Conservation (phyloP, 2,797 vertebrate species). For the Gambusia yucatana region DNA sequence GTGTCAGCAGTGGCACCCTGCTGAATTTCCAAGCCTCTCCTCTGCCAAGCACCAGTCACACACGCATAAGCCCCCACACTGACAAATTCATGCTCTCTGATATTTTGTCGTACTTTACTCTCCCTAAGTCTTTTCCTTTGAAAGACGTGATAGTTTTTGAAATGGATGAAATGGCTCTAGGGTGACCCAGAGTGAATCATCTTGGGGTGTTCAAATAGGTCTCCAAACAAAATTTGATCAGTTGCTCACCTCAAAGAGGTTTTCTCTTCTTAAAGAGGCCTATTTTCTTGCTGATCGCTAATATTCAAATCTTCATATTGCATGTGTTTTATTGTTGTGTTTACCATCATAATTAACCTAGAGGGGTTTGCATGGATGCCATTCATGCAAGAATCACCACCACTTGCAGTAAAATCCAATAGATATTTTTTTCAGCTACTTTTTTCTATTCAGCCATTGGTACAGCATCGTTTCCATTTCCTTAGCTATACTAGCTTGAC, state of each 20-base stretch:
- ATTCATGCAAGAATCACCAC: too few species aligned
- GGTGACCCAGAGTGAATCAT: background rate
- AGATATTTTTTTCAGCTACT: background rate
- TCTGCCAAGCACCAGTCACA: conserved; percentile 39
- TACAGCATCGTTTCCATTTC: background rate
- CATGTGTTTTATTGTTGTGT: too few species aligned
- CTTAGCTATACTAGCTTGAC: background rate
- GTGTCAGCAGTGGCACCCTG: conserved; percentile 72
- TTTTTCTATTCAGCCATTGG: background rate
- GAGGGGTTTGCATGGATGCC: too few species aligned
- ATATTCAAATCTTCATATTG: too few species aligned
- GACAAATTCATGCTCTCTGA: conserved; percentile 14
- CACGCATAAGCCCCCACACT: conserved; percentile 30
- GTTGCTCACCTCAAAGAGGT: background rate
- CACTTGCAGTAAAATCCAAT: too few species aligned
- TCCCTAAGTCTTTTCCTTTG: background rate
- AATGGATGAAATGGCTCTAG: background rate
- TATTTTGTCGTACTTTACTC: conserved; percentile 21
- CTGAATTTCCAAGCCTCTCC: conserved; percentile 63
- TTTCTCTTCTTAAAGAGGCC: background rate
- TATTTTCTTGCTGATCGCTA: too few species aligned
- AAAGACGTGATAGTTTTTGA: background rate
- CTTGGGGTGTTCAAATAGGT: background rate
- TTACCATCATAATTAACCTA: too few species aligned
- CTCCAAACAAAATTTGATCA: background rate